These are phyloP conservation scores for Pelobates fuscus DNA, from an alignment of 2,113 vertebrate species.

Conservation along the genomic window DNA sequence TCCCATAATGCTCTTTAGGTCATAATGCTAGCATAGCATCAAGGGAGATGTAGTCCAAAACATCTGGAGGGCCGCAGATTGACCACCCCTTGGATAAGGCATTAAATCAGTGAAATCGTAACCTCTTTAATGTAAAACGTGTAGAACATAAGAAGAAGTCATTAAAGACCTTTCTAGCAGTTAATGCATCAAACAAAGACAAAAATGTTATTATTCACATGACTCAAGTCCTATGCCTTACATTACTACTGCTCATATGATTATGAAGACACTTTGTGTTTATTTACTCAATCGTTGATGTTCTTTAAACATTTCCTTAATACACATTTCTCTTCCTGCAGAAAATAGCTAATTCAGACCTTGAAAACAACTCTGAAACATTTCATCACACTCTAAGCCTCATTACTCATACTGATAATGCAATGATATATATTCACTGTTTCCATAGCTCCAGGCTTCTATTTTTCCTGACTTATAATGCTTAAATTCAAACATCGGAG, in stretches of 20 bases:
- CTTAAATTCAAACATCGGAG: conserved; percentile 31
- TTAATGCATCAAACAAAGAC: not conserved
- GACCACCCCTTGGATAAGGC: no score
- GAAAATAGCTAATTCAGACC: conserved; percentile 12
- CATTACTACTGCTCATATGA: conserved; percentile 24
- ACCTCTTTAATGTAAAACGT: no score
- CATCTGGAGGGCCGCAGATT: no score
- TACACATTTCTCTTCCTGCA: fast-evolving
- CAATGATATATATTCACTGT: conserved; percentile 32
- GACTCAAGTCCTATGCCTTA: not conserved
- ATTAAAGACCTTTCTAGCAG: not conserved
- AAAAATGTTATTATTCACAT: not conserved
- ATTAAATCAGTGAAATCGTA: no score
- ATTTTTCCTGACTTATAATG: conserved; percentile 26
- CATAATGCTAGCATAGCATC: no score
- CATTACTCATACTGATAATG: conserved; percentile 33
- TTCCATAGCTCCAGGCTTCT: conserved; percentile 29
- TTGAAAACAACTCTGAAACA: conserved; percentile 36
- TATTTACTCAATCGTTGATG: not conserved
- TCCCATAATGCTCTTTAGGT: no score
- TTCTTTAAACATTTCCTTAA: not conserved
- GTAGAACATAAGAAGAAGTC: not conserved
- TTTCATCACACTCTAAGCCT: conserved; percentile 15
- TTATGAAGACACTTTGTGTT: not conserved
- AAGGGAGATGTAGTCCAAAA: no score